Conservation (phyloP, 2,797 vertebrate genomes). For the Danio albolineatus region DNA sequence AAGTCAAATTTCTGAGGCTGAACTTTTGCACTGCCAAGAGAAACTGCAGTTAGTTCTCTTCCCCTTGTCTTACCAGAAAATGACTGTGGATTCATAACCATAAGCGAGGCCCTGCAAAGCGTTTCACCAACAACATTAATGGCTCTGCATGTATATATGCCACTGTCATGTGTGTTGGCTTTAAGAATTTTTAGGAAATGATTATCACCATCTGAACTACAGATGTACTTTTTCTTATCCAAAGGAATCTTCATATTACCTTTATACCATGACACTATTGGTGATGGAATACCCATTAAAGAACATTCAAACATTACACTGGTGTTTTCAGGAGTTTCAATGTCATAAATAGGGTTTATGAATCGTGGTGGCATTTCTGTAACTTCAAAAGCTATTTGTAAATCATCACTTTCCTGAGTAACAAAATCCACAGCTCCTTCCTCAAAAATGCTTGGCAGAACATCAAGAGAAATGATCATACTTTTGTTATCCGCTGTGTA, state of each 20-base stretch:
- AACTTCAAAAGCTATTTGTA: conserved; percentile 95
- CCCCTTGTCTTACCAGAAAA: conserved; percentile 73
- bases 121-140: conserved; percentile 91
- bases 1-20: conserved; percentile 83
- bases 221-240: conserved; percentile 82
- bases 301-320: conserved; percentile 93
- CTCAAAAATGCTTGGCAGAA: conserved; percentile 90
- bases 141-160: conserved; percentile 88
- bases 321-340: conserved; percentile 84
- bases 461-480: conserved; percentile 96
- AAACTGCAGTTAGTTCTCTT: conserved; percentile 76
- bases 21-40: conserved; percentile 71
- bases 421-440: conserved; percentile 82
- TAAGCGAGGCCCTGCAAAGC: conserved; percentile 84
- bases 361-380: conserved; percentile 97
- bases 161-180: conserved; percentile 82
- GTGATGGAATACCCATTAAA: conserved; percentile 91
- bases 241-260: conserved; percentile 82
- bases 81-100: conserved; percentile 76
- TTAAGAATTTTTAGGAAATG: conserved; percentile 88
- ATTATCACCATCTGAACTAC: conserved; percentile 86
- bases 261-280: conserved; percentile 92
- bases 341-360: conserved; percentile 88
- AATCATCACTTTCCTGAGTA: conserved; percentile 82
- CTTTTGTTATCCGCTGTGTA: conserved; percentile 94